Conservation (phyloP, 2,797 vertebrate species). For the Sus cebifrons region DNA sequence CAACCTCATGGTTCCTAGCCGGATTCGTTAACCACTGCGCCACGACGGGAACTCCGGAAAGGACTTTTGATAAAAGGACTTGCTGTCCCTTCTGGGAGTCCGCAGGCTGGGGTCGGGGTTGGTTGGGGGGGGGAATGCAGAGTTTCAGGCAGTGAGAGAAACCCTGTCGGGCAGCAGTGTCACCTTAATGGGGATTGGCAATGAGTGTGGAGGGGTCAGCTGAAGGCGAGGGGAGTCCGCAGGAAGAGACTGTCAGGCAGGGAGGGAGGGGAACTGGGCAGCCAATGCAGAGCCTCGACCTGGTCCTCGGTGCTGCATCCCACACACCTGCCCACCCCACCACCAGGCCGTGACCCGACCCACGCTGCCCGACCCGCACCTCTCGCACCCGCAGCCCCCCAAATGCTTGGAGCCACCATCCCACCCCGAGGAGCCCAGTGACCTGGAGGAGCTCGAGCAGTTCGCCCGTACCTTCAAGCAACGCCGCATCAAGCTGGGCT, state of each 20-base stretch:
- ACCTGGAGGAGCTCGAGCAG: slow-evolving; percentile 97
- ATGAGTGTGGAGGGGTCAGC: neutral
- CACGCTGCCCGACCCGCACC: slow-evolving; percentile 87
- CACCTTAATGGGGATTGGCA: neutral
- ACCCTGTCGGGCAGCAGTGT: neutral
- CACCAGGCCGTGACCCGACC: slow-evolving; percentile 87
- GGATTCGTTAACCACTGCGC: too few relatives aligned
- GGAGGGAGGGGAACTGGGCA: neutral
- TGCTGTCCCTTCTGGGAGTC: neutral
- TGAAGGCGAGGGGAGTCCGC: neutral
- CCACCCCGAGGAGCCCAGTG: slow-evolving; percentile 96
- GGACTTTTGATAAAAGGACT: neutral
- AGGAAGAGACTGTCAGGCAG: neutral
- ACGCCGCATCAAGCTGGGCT: slow-evolving; percentile 96
- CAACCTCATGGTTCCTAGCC: too few relatives aligned
- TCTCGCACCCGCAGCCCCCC: slow-evolving; percentile 87
- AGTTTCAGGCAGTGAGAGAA: neutral
- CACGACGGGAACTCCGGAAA: neutral
- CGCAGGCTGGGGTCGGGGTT: neutral
- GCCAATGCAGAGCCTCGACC: slow-evolving; percentile 39
- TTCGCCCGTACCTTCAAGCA: slow-evolving; percentile 98
- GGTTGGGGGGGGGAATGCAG: neutral
- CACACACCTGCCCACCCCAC: slow-evolving; percentile 52
- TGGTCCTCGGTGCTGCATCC: slow-evolving; percentile 64
- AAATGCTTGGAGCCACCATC: slow-evolving; percentile 89